Conservation (phyloP, 2,113 vertebrate species). For the Microcebus griseorufus region DNA sequence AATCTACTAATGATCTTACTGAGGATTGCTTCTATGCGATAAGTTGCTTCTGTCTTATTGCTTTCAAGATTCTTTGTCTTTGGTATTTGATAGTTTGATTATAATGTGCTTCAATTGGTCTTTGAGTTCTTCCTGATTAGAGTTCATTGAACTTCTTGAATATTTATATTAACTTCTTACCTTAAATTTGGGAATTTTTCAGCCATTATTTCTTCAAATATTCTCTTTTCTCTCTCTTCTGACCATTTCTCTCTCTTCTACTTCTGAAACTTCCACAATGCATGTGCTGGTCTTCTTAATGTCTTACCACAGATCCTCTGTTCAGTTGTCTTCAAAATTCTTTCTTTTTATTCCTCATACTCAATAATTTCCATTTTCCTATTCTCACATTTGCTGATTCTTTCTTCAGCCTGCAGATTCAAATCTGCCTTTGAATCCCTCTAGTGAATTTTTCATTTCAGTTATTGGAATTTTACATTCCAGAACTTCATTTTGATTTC, state of each 20-base stretch:
- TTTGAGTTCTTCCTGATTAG: not conserved
- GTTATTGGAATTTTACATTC: not conserved
- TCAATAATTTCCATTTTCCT: not conserved
- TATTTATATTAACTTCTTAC: not conserved
- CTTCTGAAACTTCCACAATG: not conserved
- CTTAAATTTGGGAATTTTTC: not conserved
- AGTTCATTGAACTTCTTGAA: not conserved
- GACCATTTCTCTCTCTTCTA: not conserved
- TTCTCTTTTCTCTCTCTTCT: not conserved
- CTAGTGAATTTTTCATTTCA: not conserved
- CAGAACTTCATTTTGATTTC: not conserved
- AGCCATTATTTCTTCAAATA: not conserved
- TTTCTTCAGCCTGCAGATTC: not conserved
- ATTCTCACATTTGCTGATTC: not conserved
- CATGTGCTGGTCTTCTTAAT: not conserved
- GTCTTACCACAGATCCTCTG: not conserved
- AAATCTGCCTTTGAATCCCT: not conserved
- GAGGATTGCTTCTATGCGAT: no score
- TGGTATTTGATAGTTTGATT: not conserved
- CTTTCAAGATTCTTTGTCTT: not conserved
- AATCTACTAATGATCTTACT: not conserved
- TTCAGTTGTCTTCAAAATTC: not conserved
- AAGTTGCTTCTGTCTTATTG: not conserved
- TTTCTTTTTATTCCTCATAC: not conserved
- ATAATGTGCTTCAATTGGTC: not conserved